Evolutionary conservation across 2,888 invertebrate genomes (phyloP), one percentile per base, ranked within the genome.

Genomic region (Pollenia labialis): DNA sequence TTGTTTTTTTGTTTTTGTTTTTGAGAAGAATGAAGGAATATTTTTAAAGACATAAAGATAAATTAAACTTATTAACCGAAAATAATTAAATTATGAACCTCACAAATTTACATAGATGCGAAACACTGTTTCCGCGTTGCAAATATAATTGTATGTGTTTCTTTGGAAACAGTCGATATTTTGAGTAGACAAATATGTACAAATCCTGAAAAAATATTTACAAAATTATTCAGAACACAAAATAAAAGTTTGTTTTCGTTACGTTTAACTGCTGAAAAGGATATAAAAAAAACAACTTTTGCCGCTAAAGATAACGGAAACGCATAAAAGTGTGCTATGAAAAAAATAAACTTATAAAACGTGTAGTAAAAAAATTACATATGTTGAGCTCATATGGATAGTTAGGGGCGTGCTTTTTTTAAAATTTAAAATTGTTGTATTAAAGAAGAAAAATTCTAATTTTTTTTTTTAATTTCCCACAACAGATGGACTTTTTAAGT

Each of bases 281-380:
- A 18, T 56, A 66, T 14, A 23, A 74, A 60, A 74, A 60, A 74
- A 74, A 66, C 54, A 76, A 77, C 32, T 58, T 79, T 74, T 68
- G 58, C 58, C 46, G 46, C 66, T 54, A 64, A 74, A 79, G 80
- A 75, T 80, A 83, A 76, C 66, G 83, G 86, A 83, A 83, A 81
- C 81, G 80, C 86, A 87, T 56, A 81, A 83, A 87, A 87, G 75
- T 87, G 81, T 87, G 72, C 72, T 81, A 62, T 60, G 32, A 79
- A 83, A 74, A 69, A 62, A 50, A 42, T 50, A 48, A 50, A 56
- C n/a, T 6, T 56, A 71, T 23, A 80, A 81, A 66, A 66, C 50
- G 40, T 16, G 50, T 16, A 74, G 56, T 50, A 16, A 58, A 52
- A 68, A 56, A 18, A 23, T 54, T n/a, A 16, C 18, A 60, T 60